Evolutionary conservation across 2,113 vertebrate genomes (phyloP), one percentile per base, ranked within the genome.

Genomic region (Callipepla californica): DNA sequence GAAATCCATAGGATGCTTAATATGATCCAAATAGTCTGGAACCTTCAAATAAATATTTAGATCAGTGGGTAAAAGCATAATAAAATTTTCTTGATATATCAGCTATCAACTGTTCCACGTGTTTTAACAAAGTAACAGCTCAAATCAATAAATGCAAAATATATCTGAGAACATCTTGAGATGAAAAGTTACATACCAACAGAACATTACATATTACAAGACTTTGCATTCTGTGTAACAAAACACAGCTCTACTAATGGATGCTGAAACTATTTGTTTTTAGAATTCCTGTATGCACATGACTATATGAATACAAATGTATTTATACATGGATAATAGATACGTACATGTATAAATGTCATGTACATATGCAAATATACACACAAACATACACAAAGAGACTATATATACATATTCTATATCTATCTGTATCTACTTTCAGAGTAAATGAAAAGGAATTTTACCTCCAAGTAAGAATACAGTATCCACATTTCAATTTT

Each of bases 1-100:
- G 96, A 99, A 99, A 97, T 99, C 99, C 99, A 99, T 99, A 9
- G 99, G 99, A 70, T 97, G 97, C 92, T 98, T 98, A 92, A 99
- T 99, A 95, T 99, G 99, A 96, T 99, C 99, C 88, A 99, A 97
- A 95, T 99, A 99, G 93, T 99, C 99, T 5, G 99, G 99, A 67
- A 99, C 99, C 99, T 99, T 88, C 45, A 48, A 94, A 95, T n/a
- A 90, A 90, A 90, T 69, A 91, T 90, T 77, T 93, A 59, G 96
- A 85, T 92, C 42, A 58, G 47, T 80, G 10, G 10, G 34, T 87
- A 80, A 20, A 79, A 80, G 7, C 13, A 34, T 19, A 58, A 38
- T 44, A 55, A 90, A 92, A 70, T 7, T 18, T 48, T 42, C 23
- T 75, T 65, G 57, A 53, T 5, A 47, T 38, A 63, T 34, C 25